Evolutionary conservation across 2,797 vertebrate genomes (phyloP), one percentile per base, ranked within the genome.

Genomic region (Sebastes melanostomus): DNA sequence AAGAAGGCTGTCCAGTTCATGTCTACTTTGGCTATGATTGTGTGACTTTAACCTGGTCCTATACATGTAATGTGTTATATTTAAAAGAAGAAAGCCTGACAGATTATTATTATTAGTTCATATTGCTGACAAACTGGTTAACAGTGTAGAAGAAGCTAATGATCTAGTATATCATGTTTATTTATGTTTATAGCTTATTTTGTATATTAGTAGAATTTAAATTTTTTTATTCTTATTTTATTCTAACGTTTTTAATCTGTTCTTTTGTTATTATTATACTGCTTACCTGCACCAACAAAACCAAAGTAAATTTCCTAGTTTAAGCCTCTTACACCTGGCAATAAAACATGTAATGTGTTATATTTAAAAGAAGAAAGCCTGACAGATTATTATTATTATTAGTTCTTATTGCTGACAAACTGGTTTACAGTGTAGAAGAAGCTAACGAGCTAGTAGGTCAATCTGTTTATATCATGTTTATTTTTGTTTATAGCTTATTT

Each of bases 371-470:
- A 30, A 34, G 34, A 34, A 4, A 55, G 5, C 16, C 50, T 32
- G 63, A 24, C 36, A 54, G 34, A 4, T 34, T 32, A 10, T 32
- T 34, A 32, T 32, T 32, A 32, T 34, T 34, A 34, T 34, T 34
- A 36, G 36, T 34, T 34, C 34, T 0, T 34, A 34, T 24, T 58
- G 54, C 60, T 80, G 77, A n/a, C 59, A 72, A 71, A 55, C 71
- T 75, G 76, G 60, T 29, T 65, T n/a, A 66, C 36, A 36, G 11
- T 32, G 32, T 55, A 72, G 65, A 27, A 34, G 29, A 77, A 87
- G 87, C 90, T 88, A 89, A 27, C 66, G 66, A 82, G 78, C 90
- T 73, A 27, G 27, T 27, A 27, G 27, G 27, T 27, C 27, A 27
- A 27, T 29, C 6, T 34, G 32, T 34, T 34, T 34, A 10, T 10